Percentiles rank a stretch among this genome's conserved stretches.
Conservation (phyloP, 2,888 invertebrate species). For the Phasia obesa region DNA sequence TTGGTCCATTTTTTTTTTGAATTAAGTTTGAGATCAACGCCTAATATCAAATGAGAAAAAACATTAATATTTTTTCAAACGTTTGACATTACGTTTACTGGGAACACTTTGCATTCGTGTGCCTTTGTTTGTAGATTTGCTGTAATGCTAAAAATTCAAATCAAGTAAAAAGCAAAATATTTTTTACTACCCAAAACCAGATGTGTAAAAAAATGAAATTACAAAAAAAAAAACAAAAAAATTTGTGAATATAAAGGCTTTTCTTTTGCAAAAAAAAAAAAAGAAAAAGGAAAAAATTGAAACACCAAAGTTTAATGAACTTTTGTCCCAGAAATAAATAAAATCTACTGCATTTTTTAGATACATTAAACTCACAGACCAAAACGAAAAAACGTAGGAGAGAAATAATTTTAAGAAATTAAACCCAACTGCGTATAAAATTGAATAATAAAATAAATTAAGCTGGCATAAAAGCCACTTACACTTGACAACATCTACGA, state of each 20-base stretch:
- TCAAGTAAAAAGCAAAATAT: conserved; percentile 1
- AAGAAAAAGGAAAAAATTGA: conserved; percentile 25
- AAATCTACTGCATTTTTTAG: conserved; percentile 42
- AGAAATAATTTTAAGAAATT: conserved; percentile 37
- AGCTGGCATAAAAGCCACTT: conserved; percentile 56
- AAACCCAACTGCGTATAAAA: conserved; percentile 23
- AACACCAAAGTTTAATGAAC: conserved; percentile 62
- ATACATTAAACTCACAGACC: conserved; percentile 14
- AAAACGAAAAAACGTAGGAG: conserved; percentile 31
- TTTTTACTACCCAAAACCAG: conserved; percentile 45
- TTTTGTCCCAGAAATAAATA: conserved; percentile 66
- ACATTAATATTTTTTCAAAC: no score
- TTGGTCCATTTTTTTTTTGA: no score
- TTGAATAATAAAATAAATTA: conserved; percentile 63
- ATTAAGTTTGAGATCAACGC: no score
- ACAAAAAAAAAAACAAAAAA: neutral
- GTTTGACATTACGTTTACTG: neutral
- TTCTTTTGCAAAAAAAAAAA: neutral
- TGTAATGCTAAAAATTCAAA: conserved; percentile 16
- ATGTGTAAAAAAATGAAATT: conserved; percentile 39
- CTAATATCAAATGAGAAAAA: no score
- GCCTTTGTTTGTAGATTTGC: neutral
- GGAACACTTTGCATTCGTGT: neutral
- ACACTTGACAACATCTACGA: conserved; percentile 56
- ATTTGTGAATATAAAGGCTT: conserved; percentile 38